These are phyloP conservation scores for Bubo bubo DNA, from an alignment of 2,113 vertebrate genomes.

Conservation along the genomic window DNA sequence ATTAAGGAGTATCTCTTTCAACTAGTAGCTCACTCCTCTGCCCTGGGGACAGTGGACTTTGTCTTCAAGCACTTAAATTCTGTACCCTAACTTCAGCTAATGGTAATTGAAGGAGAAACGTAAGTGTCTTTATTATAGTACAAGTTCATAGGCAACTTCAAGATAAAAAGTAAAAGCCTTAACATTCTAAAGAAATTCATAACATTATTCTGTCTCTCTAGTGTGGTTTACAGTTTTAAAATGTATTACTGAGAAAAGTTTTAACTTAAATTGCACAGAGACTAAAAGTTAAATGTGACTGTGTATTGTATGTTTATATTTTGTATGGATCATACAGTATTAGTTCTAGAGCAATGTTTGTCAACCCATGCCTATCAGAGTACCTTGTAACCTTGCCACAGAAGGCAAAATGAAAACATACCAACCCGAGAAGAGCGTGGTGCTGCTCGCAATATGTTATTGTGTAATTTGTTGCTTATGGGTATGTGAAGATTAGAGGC, in stretches of 20 bases:
- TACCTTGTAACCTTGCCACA: neutral
- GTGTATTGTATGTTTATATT: neutral
- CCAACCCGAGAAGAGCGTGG: neutral
- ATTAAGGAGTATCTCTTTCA: neutral
- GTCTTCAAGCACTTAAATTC: neutral
- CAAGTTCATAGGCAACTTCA: neutral
- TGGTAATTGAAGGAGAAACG: neutral
- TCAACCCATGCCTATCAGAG: neutral
- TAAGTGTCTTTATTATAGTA: neutral
- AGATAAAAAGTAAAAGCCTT: neutral
- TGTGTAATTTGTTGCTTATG: neutral
- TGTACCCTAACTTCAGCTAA: neutral
- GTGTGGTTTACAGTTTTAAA: neutral
- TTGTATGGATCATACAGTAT: neutral
- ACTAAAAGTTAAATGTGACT: neutral
- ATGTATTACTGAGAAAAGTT: neutral
- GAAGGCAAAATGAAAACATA: neutral
- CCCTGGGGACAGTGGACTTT: neutral
- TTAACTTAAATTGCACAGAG: neutral
- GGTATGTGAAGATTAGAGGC: neutral
- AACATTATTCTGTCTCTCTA: neutral
- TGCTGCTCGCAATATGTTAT: neutral
- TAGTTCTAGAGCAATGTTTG: slow-evolving; percentile 23
- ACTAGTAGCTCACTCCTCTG: neutral
- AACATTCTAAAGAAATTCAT: neutral